These are phyloP conservation scores for Bombus turneri DNA, from an alignment of 1,140 invertebrate species.

Conservation along the genomic window DNA sequence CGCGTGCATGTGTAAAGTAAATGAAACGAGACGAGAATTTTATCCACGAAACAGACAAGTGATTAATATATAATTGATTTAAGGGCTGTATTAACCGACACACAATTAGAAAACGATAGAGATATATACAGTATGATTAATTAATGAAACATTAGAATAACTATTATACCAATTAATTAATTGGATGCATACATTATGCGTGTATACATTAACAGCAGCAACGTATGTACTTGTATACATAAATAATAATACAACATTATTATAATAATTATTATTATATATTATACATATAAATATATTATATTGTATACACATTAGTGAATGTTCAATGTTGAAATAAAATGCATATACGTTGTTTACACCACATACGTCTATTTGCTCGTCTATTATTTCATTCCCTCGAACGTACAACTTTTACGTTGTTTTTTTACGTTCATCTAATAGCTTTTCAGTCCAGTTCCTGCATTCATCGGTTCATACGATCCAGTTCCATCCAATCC, in stretches of 20 bases:
- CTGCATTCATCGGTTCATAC: too few relatives aligned
- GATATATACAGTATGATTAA: slow-evolving; percentile 55
- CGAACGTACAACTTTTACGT: background rate
- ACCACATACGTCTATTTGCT: slow-evolving; percentile 50
- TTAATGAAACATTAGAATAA: slow-evolving; percentile 47
- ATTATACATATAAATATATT: slow-evolving; percentile 60
- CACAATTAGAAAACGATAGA: slow-evolving; percentile 55
- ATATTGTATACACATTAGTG: slow-evolving; percentile 72
- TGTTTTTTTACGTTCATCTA: too few relatives aligned
- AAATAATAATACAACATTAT: slow-evolving; percentile 39
- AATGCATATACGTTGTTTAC: slow-evolving; percentile 79
- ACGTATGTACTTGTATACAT: slow-evolving; percentile 50
- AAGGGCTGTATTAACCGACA: slow-evolving; percentile 48
- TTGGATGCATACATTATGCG: slow-evolving; percentile 15
- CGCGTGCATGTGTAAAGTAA: slow-evolving; percentile 47
- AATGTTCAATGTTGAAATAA: slow-evolving; percentile 80
- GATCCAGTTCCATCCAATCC: too few relatives aligned
- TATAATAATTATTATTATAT: slow-evolving; percentile 52
- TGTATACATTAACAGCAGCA: slow-evolving; percentile 47
- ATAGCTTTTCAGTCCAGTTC: too few relatives aligned
- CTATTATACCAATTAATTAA: slow-evolving; percentile 33
- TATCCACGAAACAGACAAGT: slow-evolving; percentile 57
- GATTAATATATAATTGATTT: slow-evolving; percentile 58
- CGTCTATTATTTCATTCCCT: background rate
- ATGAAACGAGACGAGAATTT: slow-evolving; percentile 33